Evolutionary conservation across 2,888 invertebrate species (phyloP), one percentile per base, ranked within the genome.

Genomic region (Drosophila robusta): DNA sequence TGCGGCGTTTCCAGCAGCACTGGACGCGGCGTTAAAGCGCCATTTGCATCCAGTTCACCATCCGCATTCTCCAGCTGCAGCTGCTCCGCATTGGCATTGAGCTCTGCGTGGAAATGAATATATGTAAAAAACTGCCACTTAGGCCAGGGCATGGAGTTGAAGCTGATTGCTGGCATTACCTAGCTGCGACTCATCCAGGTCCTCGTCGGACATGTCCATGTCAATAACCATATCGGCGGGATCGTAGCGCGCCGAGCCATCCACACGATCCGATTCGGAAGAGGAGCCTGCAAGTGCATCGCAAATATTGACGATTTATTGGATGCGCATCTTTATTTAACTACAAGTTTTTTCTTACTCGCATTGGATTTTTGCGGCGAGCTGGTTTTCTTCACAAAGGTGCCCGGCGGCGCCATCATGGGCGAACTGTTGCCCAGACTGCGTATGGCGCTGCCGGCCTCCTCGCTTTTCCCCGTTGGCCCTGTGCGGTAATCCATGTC

Each of bases 141-240:
- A 45, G 64, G 8, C 73, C 56, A 73, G 32, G 8, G 3, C 14
- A 14, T 50, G 14, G 2, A 1, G 14, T 22, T 8, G 36, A 46
- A 7, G 11, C 12, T 46, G 16, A 12, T 22, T 62, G n/a, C 5
- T 39, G 9, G 18, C 51, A 45, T 58, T 88, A 92, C 92, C 92
- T 92, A 89, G 87, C 60, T 89, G 82, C n/a, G 91, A 89, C 62
- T 92, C 92, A 45, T 92, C 92, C 38, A 90, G 75, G 81, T 97
- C 97, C 47, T 97, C 97, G 82, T 97, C 97, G 11, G 96, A 97
- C 90, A 97, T 93, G 76, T 97, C 97, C 97, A 97, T 97, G 77
- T 97, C 97, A 65, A 97, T 96, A 4, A 96, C 95, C 89, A 95
- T 96, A 84, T 96, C 96, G 11, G 94, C 91, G 0, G 94, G 94